Evolutionary conservation across 2,113 vertebrate species (phyloP).

Genomic region (Cephalopholis sonnerati): DNA sequence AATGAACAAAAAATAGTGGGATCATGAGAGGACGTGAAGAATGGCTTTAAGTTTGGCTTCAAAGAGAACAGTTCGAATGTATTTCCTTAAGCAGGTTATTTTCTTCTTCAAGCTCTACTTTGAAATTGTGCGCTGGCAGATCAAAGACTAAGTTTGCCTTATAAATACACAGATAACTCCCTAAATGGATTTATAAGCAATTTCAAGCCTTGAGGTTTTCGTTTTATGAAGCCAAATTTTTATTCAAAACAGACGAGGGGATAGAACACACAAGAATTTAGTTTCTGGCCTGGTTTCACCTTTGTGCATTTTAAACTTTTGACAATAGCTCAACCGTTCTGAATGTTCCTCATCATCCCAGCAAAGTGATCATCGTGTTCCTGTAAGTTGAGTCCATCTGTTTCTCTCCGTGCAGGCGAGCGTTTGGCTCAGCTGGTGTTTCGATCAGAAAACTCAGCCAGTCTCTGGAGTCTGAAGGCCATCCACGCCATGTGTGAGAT

Average conservation of each 20-base stretch:
- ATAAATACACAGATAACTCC: slow-evolving; percentile 6
- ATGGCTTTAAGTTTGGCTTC: slow-evolving; percentile 14
- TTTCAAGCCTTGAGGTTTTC: slow-evolving; percentile 6
- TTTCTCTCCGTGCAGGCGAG: slow-evolving; percentile 85
- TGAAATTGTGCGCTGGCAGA: slow-evolving; percentile 17
- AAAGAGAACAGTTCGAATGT: slow-evolving; percentile 14
- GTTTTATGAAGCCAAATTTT: slow-evolving; percentile 28
- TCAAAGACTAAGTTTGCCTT: slow-evolving; percentile 33
- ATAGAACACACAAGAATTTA: not conserved
- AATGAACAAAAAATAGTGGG: not conserved
- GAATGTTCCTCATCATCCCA: not conserved
- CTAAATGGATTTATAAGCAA: slow-evolving; percentile 39
- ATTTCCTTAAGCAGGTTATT: slow-evolving; percentile 26
- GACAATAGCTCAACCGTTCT: not conserved
- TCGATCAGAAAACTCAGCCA: slow-evolving; percentile 95
- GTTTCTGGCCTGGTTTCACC: not conserved
- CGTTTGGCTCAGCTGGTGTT: slow-evolving; percentile 95
- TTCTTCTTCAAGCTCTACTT: slow-evolving; percentile 33
- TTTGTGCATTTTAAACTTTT: not conserved
- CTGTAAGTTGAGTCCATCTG: slow-evolving; percentile 48
- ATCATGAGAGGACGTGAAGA: slow-evolving; percentile 1
- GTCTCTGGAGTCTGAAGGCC: slow-evolving; percentile 96
- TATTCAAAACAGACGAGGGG: slow-evolving; percentile 10
- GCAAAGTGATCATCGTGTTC: slow-evolving; percentile 29
- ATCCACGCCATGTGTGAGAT: slow-evolving; percentile 98